Percentiles rank a stretch among this genome's conserved stretches.
Conservation (phyloP, 2,797 vertebrate genomes). For the Oryzias dopingdopingensis region DNA sequence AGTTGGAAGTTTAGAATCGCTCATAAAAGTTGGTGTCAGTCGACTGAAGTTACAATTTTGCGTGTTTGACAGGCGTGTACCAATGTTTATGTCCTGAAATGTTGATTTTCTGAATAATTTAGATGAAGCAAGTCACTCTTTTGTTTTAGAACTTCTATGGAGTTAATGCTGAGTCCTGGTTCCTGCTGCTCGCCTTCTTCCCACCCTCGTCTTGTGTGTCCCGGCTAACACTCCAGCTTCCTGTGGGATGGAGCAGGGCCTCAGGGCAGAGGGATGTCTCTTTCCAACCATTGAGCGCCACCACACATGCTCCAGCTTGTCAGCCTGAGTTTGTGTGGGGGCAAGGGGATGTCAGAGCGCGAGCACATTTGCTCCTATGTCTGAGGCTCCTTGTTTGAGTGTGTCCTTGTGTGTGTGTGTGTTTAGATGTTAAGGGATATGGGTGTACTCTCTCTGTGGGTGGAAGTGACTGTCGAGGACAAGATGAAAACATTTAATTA, state of each 20-base stretch:
- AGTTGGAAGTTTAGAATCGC: too few species aligned
- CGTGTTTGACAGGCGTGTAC: too few species aligned
- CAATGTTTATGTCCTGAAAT: too few species aligned
- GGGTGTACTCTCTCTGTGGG: conserved; percentile 45
- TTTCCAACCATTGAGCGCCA: conserved; percentile 54
- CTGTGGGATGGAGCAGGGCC: conserved; percentile 68
- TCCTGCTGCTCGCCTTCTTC: conserved; percentile 10
- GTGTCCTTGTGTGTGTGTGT: conserved; percentile 35
- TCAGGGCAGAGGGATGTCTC: conserved; percentile 64
- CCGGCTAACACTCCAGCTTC: conserved; percentile 69
- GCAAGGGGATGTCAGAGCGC: conserved; percentile 51
- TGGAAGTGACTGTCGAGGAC: conserved; percentile 54
- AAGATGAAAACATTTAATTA: conserved; percentile 56
- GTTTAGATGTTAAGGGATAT: conserved; percentile 55
- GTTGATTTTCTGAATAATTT: too few species aligned
- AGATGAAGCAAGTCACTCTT: too few species aligned
- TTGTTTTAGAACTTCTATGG: too few species aligned
- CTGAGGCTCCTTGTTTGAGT: conserved; percentile 23
- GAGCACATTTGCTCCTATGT: conserved; percentile 33
- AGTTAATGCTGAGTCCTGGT: conserved; percentile 13
- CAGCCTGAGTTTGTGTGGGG: conserved; percentile 49
- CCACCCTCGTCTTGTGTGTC: conserved; percentile 61
- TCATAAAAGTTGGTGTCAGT: too few species aligned
- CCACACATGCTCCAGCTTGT: conserved; percentile 73
- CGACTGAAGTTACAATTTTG: too few species aligned